A percentile compares a stretch with the other conserved stretches of the same genome.
Conservation (phyloP, 2,113 vertebrate species). For the Stomatorhinus ivindoensis region DNA sequence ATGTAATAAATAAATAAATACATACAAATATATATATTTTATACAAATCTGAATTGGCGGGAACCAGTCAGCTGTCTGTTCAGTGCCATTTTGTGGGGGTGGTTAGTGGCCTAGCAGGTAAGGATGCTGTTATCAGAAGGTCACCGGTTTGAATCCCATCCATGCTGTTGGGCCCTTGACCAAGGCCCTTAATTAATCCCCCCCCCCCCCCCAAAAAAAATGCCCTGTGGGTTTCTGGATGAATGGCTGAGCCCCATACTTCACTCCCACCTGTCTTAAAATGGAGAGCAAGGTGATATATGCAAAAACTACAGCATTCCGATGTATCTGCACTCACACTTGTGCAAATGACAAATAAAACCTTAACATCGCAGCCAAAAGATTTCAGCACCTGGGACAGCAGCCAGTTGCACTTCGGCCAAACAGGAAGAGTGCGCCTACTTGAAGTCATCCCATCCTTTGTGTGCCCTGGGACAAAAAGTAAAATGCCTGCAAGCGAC, state of each 20-base stretch:
- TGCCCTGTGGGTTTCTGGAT: not conserved
- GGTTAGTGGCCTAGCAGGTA: not conserved
- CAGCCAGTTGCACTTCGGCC: not conserved
- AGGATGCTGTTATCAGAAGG: not conserved
- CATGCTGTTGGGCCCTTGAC: not conserved
- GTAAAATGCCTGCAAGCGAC: not conserved
- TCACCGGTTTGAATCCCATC: not conserved
- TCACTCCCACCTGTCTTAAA: not conserved
- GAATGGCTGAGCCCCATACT: not conserved
- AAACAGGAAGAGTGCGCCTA: not conserved
- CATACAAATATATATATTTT: not conserved
- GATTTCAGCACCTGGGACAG: slow-evolving; percentile 5
- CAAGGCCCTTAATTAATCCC: not conserved
- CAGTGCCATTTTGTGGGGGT: not conserved
- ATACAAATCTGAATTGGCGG: not conserved
- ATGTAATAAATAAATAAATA: not conserved
- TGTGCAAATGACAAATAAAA: not conserved
- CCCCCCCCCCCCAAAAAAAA: not conserved
- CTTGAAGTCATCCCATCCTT: not conserved
- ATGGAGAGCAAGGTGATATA: not conserved
- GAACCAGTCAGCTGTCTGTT: not conserved
- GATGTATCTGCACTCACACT: not conserved
- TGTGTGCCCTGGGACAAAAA: not conserved
- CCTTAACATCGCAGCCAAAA: not conserved
- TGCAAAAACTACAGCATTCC: not conserved